Conservation (phyloP, 2,113 vertebrate species). For the Dicrurus megarhynchus region DNA sequence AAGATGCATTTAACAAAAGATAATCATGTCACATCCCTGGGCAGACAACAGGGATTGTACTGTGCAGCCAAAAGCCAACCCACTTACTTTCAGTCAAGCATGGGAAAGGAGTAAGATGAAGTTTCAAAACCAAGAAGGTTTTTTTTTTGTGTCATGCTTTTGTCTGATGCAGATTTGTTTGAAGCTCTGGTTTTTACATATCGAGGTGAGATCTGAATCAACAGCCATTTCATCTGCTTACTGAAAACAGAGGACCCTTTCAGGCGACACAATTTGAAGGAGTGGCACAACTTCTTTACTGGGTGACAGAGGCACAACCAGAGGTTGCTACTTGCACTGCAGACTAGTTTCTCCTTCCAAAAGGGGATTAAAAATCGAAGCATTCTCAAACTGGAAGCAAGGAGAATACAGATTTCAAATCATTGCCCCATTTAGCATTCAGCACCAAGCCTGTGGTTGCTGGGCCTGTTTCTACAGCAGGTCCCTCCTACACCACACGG, state of each 20-base stretch:
- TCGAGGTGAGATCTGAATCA: background rate
- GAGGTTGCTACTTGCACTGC: background rate
- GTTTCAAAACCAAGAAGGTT: background rate
- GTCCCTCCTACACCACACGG: background rate
- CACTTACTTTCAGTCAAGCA: slow-evolving; percentile 31
- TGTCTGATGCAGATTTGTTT: background rate
- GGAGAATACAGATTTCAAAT: background rate
- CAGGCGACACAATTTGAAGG: background rate
- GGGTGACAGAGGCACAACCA: background rate
- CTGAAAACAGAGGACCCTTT: background rate
- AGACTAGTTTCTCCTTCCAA: background rate
- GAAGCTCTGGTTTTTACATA: background rate
- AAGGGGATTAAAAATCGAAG: background rate
- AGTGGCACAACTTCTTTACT: background rate
- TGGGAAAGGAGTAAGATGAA: slow-evolving; percentile 7
- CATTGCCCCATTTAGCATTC: background rate
- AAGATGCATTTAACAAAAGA: slow-evolving; percentile 42
- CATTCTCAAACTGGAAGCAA: background rate
- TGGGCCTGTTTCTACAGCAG: background rate
- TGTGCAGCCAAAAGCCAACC: slow-evolving; percentile 25
- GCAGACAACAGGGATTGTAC: slow-evolving; percentile 42
- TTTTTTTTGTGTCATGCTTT: background rate
- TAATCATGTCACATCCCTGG: background rate
- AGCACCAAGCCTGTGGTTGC: background rate
- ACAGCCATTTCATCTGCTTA: background rate